Evolutionary conservation across 2,888 invertebrate species (phyloP), one percentile per base, ranked within the genome.

Genomic region (Gandaritis pyraliata): DNA sequence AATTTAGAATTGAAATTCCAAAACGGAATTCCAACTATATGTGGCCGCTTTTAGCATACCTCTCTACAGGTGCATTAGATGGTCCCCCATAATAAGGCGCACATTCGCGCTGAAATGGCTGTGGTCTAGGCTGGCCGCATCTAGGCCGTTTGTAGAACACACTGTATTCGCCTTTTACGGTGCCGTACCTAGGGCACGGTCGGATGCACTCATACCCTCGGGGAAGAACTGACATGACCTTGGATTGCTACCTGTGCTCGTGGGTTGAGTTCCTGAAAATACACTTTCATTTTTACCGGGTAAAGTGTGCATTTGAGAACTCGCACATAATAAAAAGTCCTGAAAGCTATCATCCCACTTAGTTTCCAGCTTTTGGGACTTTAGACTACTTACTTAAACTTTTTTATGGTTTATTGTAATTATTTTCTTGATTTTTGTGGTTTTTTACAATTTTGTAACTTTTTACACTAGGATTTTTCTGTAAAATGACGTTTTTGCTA

Each of bases 101-200:
- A 12, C 72, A 71, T 70, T 90, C 90, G 56, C 74, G 81, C 66
- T 82, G 84, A 65, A 86, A 88, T 0, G 91, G 90, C 63, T 90
- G 89, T 1, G 83, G 87, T 30, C 90, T 76, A 0, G 91, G 91
- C 65, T 91, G 91, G 1, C 91, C 91, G 53, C 78, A 90, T 0
- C 86, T 74, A 0, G 90, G 90, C 16, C 91, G 78, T 67, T 90
- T 88, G 76, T 89, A 78, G 73, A 85, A 91, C 51, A 90, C 76
- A 65, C 88, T 88, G 71, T 80, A 83, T 58, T 90, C 89, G 43
- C 86, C 88, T 38, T 67, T 74, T 13, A 90, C 88, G 36, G 71
- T 76, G 13, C 90, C 91, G 72, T 76, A 90, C 66, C 90, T 79
- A 0, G 90, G 76, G 47, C 74, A 71, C 15, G 84, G 80, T 11